Base-by-base conservation (phyloP, 2,797 vertebrate genomes). In the Naso thynnoides region DNA sequence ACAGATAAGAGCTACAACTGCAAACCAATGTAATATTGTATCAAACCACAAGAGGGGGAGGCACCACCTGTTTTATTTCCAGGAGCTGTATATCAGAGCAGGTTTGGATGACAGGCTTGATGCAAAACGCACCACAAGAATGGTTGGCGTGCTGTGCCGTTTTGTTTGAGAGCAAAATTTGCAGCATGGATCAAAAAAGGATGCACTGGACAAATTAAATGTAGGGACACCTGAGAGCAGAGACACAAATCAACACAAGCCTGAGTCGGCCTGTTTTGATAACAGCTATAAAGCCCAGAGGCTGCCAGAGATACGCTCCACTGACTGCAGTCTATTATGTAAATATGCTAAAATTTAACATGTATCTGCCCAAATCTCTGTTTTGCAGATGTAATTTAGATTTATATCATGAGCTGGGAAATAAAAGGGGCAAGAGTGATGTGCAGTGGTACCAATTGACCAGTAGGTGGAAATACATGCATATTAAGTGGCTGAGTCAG, bases 401-500 rank as follows among this genome's bases (percentile, higher is more conserved):
- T 89, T 80, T 75, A 55, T 78, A 89, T 82, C 75, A 73, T 57
- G 39, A 49, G 29, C 44, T 75, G 64, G 50, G 23, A 47, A 82
- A 73, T 73, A 68, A 68, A 80, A 68, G 18, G 54, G 19, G 11
- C 2, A 9, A 36, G 18, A 29, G 38, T 56, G 56, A 58, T 56
- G 50, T 92, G 92, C 88, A 94, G 87, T 93, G 73, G 74, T 69
- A 70, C 45, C n/a, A 23, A 61, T 84, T 77, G n/a, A 70, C 93
- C 94, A 93, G 90, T 86, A 94, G 93, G 92, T 89, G 93, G 93
- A 88, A 90, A 93, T 91, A 74, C 81, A 83, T 91, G 88, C 92
- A 91, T 91, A 91, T 92, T 93, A 89, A 91, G 88, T 87, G 81
- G 76, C 59, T 88, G 88, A 87, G 86, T 76, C 72, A 66, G 54